These are phyloP conservation scores for Malurus leucopterus DNA, from an alignment of 2,797 vertebrate species.

Conservation along the genomic window DNA sequence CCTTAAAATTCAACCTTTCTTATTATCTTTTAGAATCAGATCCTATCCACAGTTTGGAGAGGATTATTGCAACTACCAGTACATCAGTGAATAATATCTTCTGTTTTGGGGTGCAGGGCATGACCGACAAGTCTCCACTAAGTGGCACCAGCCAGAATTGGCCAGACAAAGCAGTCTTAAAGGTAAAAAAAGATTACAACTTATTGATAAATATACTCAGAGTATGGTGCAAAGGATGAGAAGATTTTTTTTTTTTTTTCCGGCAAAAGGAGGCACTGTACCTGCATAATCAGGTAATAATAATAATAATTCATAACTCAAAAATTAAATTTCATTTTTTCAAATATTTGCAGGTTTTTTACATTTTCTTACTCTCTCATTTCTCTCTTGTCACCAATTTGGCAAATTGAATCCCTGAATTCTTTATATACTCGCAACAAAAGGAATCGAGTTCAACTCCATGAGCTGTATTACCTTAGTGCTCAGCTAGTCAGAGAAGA, in stretches of 20 bases:
- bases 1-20: neutral
- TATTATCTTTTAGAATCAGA: neutral
- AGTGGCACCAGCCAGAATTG: neutral
- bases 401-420: neutral
- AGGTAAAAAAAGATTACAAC: neutral
- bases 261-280: neutral
- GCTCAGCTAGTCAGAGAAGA: neutral
- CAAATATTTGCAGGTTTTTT: accelerated
- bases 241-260: neutral
- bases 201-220: neutral
- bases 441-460: neutral
- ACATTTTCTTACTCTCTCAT: neutral
- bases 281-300: neutral
- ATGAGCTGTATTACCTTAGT: neutral
- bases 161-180: neutral
- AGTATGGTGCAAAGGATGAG: neutral
- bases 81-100: neutral
- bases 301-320: too few relatives aligned
- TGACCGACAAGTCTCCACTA: accelerated
- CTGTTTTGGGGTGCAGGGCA: neutral
- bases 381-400: neutral
- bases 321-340: neutral
- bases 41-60: neutral
- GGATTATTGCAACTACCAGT: neutral
- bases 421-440: neutral